Percentiles rank a stretch among this genome's conserved stretches.
These are phyloP conservation scores for Sylvia atricapilla DNA, from an alignment of 2,113 vertebrate genomes.

Conservation along the genomic window DNA sequence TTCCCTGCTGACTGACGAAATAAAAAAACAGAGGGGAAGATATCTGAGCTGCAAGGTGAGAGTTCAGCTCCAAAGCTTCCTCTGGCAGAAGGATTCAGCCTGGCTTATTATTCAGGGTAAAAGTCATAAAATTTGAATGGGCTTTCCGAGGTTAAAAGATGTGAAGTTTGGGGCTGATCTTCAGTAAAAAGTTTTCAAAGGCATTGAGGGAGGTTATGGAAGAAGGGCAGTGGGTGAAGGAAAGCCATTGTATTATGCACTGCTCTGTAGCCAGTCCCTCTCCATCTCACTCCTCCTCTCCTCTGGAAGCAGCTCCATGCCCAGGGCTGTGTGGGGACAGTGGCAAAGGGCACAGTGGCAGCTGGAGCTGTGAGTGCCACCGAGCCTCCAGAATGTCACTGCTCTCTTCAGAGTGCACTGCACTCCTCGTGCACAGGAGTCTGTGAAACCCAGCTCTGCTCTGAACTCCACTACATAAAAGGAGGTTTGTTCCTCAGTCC, in stretches of 20 bases:
- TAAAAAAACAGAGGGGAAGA: neutral
- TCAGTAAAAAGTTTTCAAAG: neutral
- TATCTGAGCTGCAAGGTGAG: neutral
- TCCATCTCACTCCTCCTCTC: neutral
- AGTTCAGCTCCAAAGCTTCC: neutral
- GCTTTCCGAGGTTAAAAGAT: neutral
- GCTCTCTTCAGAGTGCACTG: neutral
- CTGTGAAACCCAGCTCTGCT: neutral
- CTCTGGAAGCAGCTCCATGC: neutral
- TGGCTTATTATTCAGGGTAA: neutral
- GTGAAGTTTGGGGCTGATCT: neutral
- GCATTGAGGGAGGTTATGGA: neutral
- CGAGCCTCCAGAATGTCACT: neutral
- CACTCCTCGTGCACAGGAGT: neutral
- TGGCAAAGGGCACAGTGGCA: neutral
- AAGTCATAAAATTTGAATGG: conserved; percentile 21
- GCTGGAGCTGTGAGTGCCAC: neutral
- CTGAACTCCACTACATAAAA: neutral
- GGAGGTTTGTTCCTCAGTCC: neutral
- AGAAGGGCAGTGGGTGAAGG: neutral
- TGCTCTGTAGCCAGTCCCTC: neutral
- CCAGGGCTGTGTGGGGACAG: neutral
- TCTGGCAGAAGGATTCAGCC: neutral
- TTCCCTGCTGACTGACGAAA: neutral
- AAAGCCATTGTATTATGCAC: neutral